Evolutionary conservation across 1,140 invertebrate species (phyloP).

Genomic region (Drosophila pallidifrons): DNA sequence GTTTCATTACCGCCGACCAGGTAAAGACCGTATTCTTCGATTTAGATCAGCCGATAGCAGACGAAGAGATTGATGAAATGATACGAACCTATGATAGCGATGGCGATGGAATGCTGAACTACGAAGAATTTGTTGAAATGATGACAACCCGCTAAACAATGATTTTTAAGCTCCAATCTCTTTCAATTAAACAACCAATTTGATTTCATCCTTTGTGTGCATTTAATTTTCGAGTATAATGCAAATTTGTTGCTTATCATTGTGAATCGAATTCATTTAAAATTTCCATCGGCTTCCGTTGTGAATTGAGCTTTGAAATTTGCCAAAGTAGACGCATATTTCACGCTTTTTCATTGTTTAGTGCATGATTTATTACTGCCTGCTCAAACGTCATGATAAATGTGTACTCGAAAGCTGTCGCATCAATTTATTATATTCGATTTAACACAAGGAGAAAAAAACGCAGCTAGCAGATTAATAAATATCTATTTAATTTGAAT

Average conservation of each 20-base stretch:
- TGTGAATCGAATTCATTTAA: too few relatives aligned
- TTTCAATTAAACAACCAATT: slow-evolving; percentile 4
- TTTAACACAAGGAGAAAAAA: slow-evolving; percentile 28
- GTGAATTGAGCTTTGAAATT: slow-evolving; percentile 6
- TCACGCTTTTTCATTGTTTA: slow-evolving; percentile 12
- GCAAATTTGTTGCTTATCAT: too few relatives aligned
- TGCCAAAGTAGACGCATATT: slow-evolving; percentile 9
- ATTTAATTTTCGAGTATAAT: too few relatives aligned
- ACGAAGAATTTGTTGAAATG: slow-evolving; percentile 16
- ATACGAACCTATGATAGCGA: background rate
- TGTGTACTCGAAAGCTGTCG: slow-evolving; percentile 27
- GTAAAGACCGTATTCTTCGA: background rate
- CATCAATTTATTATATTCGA: slow-evolving; percentile 36
- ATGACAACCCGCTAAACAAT: background rate
- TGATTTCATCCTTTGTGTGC: too few relatives aligned
- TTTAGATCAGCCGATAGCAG: background rate
- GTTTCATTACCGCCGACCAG: background rate
- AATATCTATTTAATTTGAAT: slow-evolving; percentile 26
- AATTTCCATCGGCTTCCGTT: too few relatives aligned
- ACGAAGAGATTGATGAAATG: background rate
- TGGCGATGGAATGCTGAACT: slow-evolving; percentile 4
- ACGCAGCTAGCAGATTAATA: slow-evolving; percentile 39
- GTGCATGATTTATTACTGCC: slow-evolving; percentile 4
- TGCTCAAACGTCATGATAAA: slow-evolving; percentile 40
- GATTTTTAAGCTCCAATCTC: too few relatives aligned